Evolutionary conservation across 2,797 vertebrate species (phyloP), one percentile per base, ranked within the genome.

Genomic region (Anisognathus igniventris): DNA sequence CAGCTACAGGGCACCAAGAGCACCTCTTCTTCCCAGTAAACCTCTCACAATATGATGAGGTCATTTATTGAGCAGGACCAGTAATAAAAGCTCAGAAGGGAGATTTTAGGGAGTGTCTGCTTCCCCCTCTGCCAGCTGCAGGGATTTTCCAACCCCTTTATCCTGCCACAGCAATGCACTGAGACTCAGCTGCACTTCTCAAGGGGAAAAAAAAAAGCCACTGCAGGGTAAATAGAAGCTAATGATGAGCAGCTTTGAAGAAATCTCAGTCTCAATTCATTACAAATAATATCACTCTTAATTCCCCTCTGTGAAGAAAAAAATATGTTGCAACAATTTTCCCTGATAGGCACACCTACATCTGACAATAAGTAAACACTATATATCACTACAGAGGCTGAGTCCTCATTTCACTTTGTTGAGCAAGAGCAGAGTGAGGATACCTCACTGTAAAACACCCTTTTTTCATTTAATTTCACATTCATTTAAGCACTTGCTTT

Each of bases 21-120:
- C 72, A 80, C 28, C 82, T 88, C 65, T 74, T 18, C 40, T 22
- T 91, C 61, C 78, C 48, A 64, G 48, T 8, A 71, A 92, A 47
- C 12, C 74, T 35, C 73, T 75, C 58, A 66, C 73, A 93, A 82
- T 3, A 45, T 37, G 61, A 62, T 92, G 91, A 90, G 56, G 51
- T 86, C 70, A 95, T 54, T 86, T 76, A 84, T 16, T 62, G 68
- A 92, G 72, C 47, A 80, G 42, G 68, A 24, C 40, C 81, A 81
- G 54, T 48, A 92, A 92, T 57, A 86, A 95, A 93, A 81, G n/a
- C 79, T 70, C 85, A 83, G 62, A 94, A 75, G 85, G 87, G 73
- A 95, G 79, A 90, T 93, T 90, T 92, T 64, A 75, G 89, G 93
- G 93, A 93, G 79, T 84, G 87, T 65, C 82, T 2, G 3, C 72